Evolutionary conservation across 2,888 invertebrate genomes (phyloP).

Genomic region (Troilus luridus): DNA sequence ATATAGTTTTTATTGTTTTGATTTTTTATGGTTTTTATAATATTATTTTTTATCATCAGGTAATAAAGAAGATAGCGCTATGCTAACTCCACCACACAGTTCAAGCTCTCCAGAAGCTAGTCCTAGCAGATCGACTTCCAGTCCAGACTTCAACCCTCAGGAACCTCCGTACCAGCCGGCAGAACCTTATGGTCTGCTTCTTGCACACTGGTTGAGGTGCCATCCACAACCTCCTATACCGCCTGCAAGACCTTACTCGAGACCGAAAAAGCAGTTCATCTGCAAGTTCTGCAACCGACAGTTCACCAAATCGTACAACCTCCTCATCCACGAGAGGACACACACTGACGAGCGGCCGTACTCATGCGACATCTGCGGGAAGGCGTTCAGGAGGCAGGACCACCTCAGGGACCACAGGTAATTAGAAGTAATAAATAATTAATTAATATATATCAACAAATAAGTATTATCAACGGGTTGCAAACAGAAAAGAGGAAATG

Average conservation of each 20-base stretch:
- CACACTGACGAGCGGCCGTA: slow-evolving; percentile 98
- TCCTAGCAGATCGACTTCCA: slow-evolving; percentile 51
- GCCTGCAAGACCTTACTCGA: slow-evolving; percentile 73
- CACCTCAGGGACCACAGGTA: slow-evolving; percentile 92
- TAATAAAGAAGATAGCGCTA: slow-evolving; percentile 57
- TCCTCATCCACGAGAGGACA: slow-evolving; percentile 96
- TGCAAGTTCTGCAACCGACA: slow-evolving; percentile 97
- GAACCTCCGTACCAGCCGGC: slow-evolving; percentile 51
- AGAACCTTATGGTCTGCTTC: slow-evolving; percentile 72
- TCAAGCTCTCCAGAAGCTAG: slow-evolving; percentile 61
- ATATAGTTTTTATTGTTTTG: too few relatives aligned
- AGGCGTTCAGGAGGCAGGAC: slow-evolving; percentile 95
- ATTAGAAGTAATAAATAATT: slow-evolving; percentile 62
- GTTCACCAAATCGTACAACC: slow-evolving; percentile 98
- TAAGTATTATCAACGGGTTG: not conserved
- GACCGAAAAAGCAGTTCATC: slow-evolving; percentile 88
- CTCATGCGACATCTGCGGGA: slow-evolving; percentile 95
- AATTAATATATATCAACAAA: not conserved
- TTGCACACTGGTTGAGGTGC: slow-evolving; percentile 83
- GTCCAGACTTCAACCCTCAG: slow-evolving; percentile 25
- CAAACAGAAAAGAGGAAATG: not conserved
- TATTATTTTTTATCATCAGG: slow-evolving; percentile 9
- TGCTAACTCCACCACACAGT: slow-evolving; percentile 63
- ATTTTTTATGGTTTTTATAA: not conserved
- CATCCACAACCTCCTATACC: slow-evolving; percentile 76